Evolutionary conservation across 2,797 vertebrate species (phyloP), one percentile per base, ranked within the genome.

Genomic region (Gymnothorax javanicus): DNA sequence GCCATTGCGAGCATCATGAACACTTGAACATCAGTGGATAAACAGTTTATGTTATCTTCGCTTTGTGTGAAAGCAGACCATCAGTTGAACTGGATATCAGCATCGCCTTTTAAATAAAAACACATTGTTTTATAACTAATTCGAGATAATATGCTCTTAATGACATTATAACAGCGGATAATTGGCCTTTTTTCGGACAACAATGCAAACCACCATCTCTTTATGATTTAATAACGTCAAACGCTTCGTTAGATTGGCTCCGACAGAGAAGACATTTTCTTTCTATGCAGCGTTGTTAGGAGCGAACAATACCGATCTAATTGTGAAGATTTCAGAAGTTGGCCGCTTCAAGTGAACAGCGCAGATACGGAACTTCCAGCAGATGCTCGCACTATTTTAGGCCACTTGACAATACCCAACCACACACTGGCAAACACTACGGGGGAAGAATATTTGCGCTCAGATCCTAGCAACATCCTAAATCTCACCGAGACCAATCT

Each of bases 221-320:
- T 97, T 98, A 97, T 98, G 96, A 97, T 98, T 98, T 97, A 98
- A 98, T 97, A 98, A 97, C 95, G 96, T 97, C 97, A 97, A 97
- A 97, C 96, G 96, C 97, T 97, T 97, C 95, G 94, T 96, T 96
- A 96, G 95, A 96, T 95, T 95, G 96, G 95, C 94, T 95, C 96
- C 95, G 95, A 95, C 96, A 94, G 95, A 94, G 96, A 94, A 95
- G 93, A 96, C 94, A 94, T 95, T 96, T 96, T 96, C 95, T 95
- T 95, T 93, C 92, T 92, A 91, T 94, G 95, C 94, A 94, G 95
- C 95, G 96, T 96, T 96, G 94, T 94, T 95, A 91, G 88, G 94
- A 90, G 94, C 95, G 95, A 96, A 96, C 96, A 97, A 97, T 96
- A 95, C 94, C 86, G 93, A 93, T 94, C 95, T 95, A 96, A 96